phyloP scores from a whole-genome alignment of 2,113 vertebrate species.

The Pandion haliaetus region DNA sequence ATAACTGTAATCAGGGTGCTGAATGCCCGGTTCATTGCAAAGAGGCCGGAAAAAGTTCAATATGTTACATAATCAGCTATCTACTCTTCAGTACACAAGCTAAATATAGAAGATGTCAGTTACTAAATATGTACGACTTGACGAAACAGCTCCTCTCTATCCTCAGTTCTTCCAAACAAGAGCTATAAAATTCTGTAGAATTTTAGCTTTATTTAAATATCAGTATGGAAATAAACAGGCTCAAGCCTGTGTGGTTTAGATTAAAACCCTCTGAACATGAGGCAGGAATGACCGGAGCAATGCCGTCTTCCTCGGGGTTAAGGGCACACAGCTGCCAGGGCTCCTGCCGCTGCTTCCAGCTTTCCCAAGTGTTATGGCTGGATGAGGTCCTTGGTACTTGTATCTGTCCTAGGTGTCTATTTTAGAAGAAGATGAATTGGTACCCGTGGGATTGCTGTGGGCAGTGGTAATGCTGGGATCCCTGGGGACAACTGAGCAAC shows the following conservation, averaged over 20 bases:
- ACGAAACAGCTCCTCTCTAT: slow-evolving; percentile 40
- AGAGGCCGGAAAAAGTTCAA: slow-evolving; percentile 33
- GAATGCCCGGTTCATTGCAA: slow-evolving; percentile 20
- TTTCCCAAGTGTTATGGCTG: neutral
- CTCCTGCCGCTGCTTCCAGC: neutral
- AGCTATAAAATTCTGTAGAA: neutral
- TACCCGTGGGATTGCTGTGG: neutral
- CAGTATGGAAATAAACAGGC: neutral
- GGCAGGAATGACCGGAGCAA: neutral
- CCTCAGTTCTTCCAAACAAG: slow-evolving; percentile 17
- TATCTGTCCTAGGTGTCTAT: neutral
- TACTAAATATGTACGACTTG: slow-evolving; percentile 64
- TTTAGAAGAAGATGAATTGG: neutral
- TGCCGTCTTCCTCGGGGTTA: neutral
- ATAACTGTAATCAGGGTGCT: slow-evolving; percentile 41
- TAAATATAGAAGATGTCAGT: slow-evolving; percentile 66
- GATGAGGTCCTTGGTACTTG: neutral
- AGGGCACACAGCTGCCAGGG: neutral
- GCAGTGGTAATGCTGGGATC: neutral
- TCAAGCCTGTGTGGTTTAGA: neutral
- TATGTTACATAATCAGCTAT: slow-evolving; percentile 59
- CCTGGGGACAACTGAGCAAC: neutral
- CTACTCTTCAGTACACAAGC: slow-evolving; percentile 38
- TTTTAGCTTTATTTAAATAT: slow-evolving; percentile 24
- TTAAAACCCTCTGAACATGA: neutral